Conservation (phyloP, 2,888 invertebrate species). For the Tetrapedia diversipes region DNA sequence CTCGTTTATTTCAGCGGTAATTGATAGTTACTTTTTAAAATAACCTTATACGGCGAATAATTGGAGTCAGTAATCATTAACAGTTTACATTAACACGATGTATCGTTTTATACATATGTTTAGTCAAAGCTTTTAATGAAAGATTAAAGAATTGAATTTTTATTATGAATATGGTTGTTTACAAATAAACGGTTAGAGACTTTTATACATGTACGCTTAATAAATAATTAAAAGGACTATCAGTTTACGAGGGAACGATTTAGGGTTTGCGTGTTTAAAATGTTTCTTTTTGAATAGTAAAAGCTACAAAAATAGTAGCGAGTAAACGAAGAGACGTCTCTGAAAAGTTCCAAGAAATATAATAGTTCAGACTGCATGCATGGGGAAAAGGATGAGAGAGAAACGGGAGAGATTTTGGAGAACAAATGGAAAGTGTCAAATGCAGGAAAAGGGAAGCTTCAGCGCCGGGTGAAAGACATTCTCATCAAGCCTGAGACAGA, state of each 20-base stretch:
- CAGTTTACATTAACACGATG: no score
- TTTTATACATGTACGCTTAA: no score
- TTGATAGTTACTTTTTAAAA: no score
- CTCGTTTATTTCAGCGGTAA: no score
- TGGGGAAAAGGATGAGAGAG: constrained; percentile 15
- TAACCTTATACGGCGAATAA: no score
- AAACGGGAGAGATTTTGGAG: constrained; percentile 42
- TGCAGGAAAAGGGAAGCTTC: constrained; percentile 38
- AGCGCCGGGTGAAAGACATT: constrained; percentile 41
- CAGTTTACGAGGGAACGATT: not conserved
- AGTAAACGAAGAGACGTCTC: not conserved
- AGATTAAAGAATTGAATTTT: no score
- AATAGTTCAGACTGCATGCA: constrained; percentile 9
- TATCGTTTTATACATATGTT: no score
- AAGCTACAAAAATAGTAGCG: not conserved
- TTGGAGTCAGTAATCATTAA: no score
- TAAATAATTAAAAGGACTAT: no score
- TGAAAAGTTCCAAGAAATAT: constrained; percentile 20
- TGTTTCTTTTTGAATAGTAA: not conserved
- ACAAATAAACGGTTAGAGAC: no score
- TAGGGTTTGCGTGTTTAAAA: not conserved
- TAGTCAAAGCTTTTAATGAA: no score
- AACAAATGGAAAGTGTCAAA: constrained; percentile 52
- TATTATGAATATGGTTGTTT: no score
- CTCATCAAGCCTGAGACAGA: constrained; percentile 49